Evolutionary conservation across 2,797 vertebrate species (phyloP).

Genomic region (Nasua narica): DNA sequence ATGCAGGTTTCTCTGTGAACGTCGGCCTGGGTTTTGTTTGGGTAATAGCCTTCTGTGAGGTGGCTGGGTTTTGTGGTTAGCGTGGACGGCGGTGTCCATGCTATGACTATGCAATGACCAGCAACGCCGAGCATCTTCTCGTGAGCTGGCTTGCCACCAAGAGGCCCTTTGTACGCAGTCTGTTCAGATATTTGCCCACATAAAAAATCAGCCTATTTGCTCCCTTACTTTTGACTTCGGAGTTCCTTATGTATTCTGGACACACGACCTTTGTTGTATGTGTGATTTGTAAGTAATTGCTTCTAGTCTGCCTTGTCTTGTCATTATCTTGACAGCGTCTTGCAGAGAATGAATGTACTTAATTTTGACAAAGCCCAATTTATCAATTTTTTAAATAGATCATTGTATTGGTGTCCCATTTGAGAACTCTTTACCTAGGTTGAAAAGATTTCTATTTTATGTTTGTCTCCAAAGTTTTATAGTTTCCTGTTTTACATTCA

Average conservation of each 20-base stretch:
- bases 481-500: not conserved
- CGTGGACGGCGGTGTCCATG: not conserved
- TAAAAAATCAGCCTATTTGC: not conserved
- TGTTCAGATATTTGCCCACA: not conserved
- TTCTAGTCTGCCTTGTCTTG: not conserved
- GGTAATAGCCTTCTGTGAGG: not conserved
- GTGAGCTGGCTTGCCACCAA: not conserved
- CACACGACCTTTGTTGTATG: not conserved
- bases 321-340: not conserved
- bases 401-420: not conserved
- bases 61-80: not conserved
- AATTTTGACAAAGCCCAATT: not conserved
- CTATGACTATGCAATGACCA: too few relatives aligned
- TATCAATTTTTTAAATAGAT: not conserved
- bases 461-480: not conserved
- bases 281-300: not conserved
- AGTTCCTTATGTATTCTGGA: not conserved
- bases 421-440: not conserved
- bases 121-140: not conserved
- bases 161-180: not conserved
- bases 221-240: not conserved
- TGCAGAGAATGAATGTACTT: not conserved
- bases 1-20: not conserved
- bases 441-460: not conserved
- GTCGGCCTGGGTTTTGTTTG: not conserved